Base-by-base conservation (phyloP, 2,113 vertebrate species). In the Eulemur rufifrons region DNA sequence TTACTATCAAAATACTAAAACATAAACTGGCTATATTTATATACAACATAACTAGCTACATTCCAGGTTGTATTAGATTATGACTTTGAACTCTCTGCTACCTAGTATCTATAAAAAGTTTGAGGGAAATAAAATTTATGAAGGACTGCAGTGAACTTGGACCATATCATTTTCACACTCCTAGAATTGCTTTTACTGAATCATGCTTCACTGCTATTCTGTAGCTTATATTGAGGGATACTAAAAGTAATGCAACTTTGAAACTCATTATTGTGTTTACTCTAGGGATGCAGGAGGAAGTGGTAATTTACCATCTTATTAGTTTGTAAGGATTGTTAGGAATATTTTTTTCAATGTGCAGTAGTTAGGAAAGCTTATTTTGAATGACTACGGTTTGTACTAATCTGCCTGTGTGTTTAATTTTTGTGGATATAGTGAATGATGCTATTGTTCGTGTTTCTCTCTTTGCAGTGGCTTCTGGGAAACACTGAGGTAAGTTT, bases 71-170 rank as follows among this genome's bases (percentile, higher is more conserved):
- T 93, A 25, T 91, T 81, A 94, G 21, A 47, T 66, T 94, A 88
- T 94, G 85, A 63, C 59, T 89, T 94, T 88, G 47, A 97, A 68
- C 47, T 52, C 32, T 94, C 32, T 82, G 86, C 73, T 45, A 95
- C 32, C n/a, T 91, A 89, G 78, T 89, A 71, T 18, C 3, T 91
- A 20, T 89, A 59, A 56, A 95, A 88, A 86, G 25, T 96, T 89
- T 42, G 10, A 39, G 73, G 45, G 27, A 32, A 94, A 89, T 91
- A 78, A 87, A 87, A 68, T 91, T 61, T 95, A 25, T 86, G 77
- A 96, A 68, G 64, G 68, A 68, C 34, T 78, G 0, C 29, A 78
- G 47, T 95, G 27, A 76, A 21, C 29, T 80, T 90, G 71, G 15
- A 50, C 52, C 25, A 2, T 63, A 64, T 91, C 23, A 23, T 86